phyloP scores from a whole-genome alignment of 2,888 invertebrate genomes.

The Dichetophora obliterata region DNA sequence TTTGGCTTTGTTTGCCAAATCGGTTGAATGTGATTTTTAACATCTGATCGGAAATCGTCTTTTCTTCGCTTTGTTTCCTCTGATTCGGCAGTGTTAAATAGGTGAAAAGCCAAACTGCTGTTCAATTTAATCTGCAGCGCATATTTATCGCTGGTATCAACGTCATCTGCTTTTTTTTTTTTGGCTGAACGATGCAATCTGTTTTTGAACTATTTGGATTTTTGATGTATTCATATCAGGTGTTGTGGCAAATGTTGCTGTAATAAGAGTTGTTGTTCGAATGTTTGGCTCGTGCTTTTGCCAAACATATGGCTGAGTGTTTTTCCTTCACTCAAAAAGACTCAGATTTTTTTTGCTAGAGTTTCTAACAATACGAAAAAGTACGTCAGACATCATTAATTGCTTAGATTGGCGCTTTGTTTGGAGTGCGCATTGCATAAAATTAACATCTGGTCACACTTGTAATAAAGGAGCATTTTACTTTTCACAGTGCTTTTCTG shows the following conservation, averaged over 20 bases:
- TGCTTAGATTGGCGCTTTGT: no score
- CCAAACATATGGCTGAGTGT: constrained; percentile 23
- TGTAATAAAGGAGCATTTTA: no score
- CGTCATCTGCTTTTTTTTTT: constrained; percentile 44
- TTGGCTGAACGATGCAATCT: constrained; percentile 27
- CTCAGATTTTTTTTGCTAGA: background rate
- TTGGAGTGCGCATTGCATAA: no score
- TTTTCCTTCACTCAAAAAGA: background rate
- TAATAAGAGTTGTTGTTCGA: background rate
- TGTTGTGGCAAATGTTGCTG: constrained; percentile 32
- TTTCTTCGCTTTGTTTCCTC: constrained; percentile 41
- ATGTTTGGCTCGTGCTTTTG: constrained; percentile 16
- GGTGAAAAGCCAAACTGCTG: constrained; percentile 30
- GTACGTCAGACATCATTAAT: no score
- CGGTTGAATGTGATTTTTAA: constrained; percentile 47
- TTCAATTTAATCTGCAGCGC: constrained; percentile 1
- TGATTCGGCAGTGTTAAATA: constrained; percentile 34
- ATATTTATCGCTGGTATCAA: constrained; percentile 30
- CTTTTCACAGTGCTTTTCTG: no score
- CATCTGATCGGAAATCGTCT: constrained; percentile 51
- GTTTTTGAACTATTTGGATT: constrained; percentile 7
- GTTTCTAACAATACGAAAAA: background rate
- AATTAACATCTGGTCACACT: no score
- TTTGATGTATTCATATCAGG: constrained; percentile 38
- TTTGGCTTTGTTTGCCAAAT: constrained; percentile 52